Conservation (phyloP, 2,113 vertebrate species). For the Channa maculata region DNA sequence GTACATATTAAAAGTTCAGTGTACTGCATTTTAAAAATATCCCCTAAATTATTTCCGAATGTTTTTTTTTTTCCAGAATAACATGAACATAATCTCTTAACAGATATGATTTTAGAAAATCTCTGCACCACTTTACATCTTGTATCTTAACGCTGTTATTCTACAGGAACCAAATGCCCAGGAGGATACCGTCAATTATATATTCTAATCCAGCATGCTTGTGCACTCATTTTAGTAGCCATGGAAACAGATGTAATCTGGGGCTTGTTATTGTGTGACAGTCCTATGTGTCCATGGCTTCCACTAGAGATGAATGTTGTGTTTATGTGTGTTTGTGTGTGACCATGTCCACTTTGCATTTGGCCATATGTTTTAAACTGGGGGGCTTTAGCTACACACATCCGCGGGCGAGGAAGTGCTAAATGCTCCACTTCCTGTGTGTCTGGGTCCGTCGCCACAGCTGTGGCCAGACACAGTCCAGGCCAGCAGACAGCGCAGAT, state of each 20-base stretch:
- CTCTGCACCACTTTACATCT: neutral
- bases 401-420: conserved; percentile 63
- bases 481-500: conserved; percentile 34
- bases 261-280: conserved; percentile 35
- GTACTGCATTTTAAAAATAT: too few species aligned
- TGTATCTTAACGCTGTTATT: neutral
- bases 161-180: conserved; percentile 48
- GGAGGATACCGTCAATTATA: conserved; percentile 45
- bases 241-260: conserved; percentile 63
- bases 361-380: conserved; percentile 35
- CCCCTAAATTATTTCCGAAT: too few species aligned
- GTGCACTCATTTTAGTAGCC: conserved; percentile 55
- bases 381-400: conserved; percentile 37
- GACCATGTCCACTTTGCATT: conserved; percentile 11
- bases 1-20: too few species aligned
- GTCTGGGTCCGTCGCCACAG: conserved; percentile 60
- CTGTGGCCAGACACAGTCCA: conserved; percentile 68
- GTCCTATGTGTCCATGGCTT: conserved; percentile 22
- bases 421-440: conserved; percentile 72
- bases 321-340: conserved; percentile 20
- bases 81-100: neutral
- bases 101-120: neutral
- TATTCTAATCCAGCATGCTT: conserved; percentile 47
- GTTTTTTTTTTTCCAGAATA: too few species aligned
- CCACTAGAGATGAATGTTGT: conserved; percentile 23